phyloP scores from a whole-genome alignment of 2,113 vertebrate species.

The Tichodroma muraria region DNA sequence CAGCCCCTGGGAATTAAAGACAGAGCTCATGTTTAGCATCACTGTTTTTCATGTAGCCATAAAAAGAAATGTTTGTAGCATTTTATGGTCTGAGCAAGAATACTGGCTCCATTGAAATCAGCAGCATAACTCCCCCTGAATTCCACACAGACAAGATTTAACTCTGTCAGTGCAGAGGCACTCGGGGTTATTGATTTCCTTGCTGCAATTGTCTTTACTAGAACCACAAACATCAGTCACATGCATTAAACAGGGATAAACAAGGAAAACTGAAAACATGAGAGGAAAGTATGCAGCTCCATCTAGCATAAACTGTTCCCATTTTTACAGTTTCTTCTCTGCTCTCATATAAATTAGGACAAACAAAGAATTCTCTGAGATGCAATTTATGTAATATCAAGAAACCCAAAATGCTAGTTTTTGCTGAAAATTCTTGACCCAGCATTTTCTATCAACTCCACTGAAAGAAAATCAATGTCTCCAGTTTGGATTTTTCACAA shows the following conservation, averaged over 20 bases:
- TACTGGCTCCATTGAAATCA: conserved; percentile 41
- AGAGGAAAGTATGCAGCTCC: not conserved
- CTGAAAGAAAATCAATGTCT: not conserved
- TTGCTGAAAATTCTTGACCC: not conserved
- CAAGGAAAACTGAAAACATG: not conserved
- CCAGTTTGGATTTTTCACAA: not conserved
- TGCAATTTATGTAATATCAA: not conserved
- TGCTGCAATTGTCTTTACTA: not conserved
- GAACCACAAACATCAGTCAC: not conserved
- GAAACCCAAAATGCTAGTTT: not conserved
- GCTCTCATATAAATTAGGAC: not conserved
- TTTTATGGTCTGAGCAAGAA: not conserved
- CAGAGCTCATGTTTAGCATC: conserved; percentile 8
- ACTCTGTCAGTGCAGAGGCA: not conserved
- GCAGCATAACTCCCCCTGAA: conserved; percentile 29
- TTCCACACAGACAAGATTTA: not conserved
- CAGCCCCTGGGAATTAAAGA: not conserved
- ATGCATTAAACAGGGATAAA: not conserved
- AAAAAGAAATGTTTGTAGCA: conserved; percentile 46
- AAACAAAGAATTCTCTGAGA: conserved; percentile 9
- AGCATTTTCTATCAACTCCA: not conserved
- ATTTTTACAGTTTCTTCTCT: not conserved
- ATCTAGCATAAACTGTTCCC: not conserved
- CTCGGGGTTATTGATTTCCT: not conserved
- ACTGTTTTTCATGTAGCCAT: conserved; percentile 29